Base-by-base conservation (phyloP, 2,888 invertebrate genomes). In the Scaptomyza reducta region DNA sequence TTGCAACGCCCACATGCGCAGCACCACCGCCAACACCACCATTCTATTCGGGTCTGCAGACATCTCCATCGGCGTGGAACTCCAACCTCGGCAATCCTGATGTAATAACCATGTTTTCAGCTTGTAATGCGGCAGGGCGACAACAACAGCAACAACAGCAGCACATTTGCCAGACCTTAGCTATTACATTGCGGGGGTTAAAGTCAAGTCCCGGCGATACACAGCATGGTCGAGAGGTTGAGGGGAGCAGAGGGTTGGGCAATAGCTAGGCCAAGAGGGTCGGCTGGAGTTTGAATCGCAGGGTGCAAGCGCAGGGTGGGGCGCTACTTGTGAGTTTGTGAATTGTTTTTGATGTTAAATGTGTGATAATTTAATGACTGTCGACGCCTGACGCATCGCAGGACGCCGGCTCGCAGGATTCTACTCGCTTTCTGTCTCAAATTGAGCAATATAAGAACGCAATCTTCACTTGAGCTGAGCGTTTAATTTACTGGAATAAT, bases 351-450 rank as follows among this genome's bases (percentile, higher is more conserved):
- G 89, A 90, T 87, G 90, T 89, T 89, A 89, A 90, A 90, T 90
- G 90, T 90, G 90, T 90, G 90, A 90, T 90, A 90, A 90, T 90
- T 90, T 90, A 90, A 90, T 90, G 90, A 90, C 89, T 90, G 89
- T 85, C 86, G 88, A 86, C 89, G 88, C 86, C 87, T 83, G 78
- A 70, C 63, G 74, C 65, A 68, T 73, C 67, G 70, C 66, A 74
- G 74, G 70, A 74, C 56, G 46, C 35, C 46, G 9, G 42, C n/a
- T 14, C 44, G 22, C 31, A 29, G 35, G 33, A 18, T 27, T 11
- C 35, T 6, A 6, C 16, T 6, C 22, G 5, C 22, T 13, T 6
- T 40, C 29, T 54, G 68, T 49, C 51, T 66, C 42, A 54, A 70
- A 63, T 74, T 74, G 70, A 75, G 70, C 59, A 60, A 50, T 72